A percentile compares a stretch with the other conserved stretches of the same genome.
Evolutionary conservation across 2,113 vertebrate genomes (phyloP).

Genomic region (Microtus montanus): DNA sequence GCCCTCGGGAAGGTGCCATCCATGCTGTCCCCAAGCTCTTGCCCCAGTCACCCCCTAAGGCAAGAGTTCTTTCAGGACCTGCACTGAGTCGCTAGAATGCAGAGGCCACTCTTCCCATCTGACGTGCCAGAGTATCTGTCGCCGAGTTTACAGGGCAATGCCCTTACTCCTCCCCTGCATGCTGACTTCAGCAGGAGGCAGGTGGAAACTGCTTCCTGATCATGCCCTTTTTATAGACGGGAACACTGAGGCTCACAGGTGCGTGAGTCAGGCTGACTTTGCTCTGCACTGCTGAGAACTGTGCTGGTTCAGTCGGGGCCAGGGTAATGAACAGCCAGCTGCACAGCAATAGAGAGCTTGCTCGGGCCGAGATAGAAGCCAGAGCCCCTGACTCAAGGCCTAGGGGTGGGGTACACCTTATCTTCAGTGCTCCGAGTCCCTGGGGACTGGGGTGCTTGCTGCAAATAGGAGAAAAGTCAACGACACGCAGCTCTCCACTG

Average conservation of each 20-base stretch:
- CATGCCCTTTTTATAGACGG: background rate
- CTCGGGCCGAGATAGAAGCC: background rate
- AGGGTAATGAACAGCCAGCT: background rate
- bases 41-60: background rate
- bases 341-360: background rate
- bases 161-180: too few species aligned
- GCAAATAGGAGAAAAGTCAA: background rate
- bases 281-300: background rate
- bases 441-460: background rate
- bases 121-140: background rate
- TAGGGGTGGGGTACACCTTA: background rate
- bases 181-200: background rate
- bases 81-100: background rate
- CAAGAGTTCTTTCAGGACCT: background rate
- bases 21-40: background rate
- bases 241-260: background rate
- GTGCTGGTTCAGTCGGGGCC: background rate
- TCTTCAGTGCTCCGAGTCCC: background rate
- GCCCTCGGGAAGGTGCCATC: background rate
- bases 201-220: background rate
- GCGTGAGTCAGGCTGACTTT: background rate
- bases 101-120: background rate
- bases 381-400: background rate
- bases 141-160: background rate
- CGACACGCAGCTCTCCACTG: background rate